Evolutionary conservation across 92 coral and sea anemone genomes (phyloP), one percentile per base, ranked within the genome.

Genomic region (Epizoanthus stellaris): DNA sequence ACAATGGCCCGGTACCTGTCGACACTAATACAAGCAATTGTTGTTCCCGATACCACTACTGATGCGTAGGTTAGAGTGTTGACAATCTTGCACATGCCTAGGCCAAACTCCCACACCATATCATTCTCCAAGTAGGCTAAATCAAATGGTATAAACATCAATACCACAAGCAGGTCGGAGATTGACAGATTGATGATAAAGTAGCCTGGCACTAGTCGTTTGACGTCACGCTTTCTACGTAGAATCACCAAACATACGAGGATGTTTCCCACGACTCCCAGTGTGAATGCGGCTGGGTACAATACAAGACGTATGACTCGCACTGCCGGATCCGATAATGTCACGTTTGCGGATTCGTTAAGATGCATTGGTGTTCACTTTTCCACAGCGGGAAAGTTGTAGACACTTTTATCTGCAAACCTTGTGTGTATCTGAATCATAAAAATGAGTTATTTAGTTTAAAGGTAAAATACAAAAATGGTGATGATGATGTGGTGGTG

Each of bases 1-100:
- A 79, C 84, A 13, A 79, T 60, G 17, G 84, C 84, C 15, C 84
- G 84, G 34, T 79, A 79, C 64, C 84, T 71, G 42, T 79, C 84
- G 45, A 58, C 21, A 20, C 84, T 60, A 12, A 79, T 62, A 14
- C 74, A 71, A 16, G 84, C 84, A 56, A 79, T 21, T 8, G 84
- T 79, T 25, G 84, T 79, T 30, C 84, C 84, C 9, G 84, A 79
- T n/a, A 79, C 84, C 21, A 79, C 63, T 4, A 79, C 73, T 17
- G 84, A 79, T 7, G 63, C 20, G 74, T 39, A 79, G n/a, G 84
- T 39, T n/a, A 79, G 19, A 3, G 84, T 79, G 75, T 42, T 79
- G 17, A 79, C 19, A 57, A 79, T 20, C 75, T 58, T 79, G 75
- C 84, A 79, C 84, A 79, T 79, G 45, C 30, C 17, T 25, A 58